Percentiles rank a stretch among this genome's conserved stretches.
Evolutionary conservation across 2,888 invertebrate species (phyloP).

Genomic region (Lathronympha strigana): DNA sequence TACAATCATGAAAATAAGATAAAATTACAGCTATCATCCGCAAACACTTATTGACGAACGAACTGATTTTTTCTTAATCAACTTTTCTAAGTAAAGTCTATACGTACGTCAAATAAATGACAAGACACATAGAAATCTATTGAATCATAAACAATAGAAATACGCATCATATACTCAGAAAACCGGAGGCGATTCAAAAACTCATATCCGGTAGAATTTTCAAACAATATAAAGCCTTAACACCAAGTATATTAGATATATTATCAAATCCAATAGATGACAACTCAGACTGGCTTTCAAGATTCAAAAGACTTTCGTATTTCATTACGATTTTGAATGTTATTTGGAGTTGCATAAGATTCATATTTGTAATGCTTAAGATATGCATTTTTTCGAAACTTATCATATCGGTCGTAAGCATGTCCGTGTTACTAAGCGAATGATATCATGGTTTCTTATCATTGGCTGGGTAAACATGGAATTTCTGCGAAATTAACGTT

Average conservation of each 20-base stretch:
- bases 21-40: too few relatives aligned
- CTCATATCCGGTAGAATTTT: not conserved
- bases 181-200: not conserved
- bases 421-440: constrained; percentile 30
- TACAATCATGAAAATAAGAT: too few relatives aligned
- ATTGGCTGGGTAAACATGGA: constrained; percentile 20
- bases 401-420: not conserved
- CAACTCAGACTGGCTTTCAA: too few relatives aligned
- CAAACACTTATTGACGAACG: too few relatives aligned
- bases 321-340: not conserved
- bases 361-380: not conserved
- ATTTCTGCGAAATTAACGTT: constrained; percentile 10
- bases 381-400: not conserved
- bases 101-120: not conserved
- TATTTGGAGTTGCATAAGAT: not conserved
- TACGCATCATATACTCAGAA: constrained; percentile 23
- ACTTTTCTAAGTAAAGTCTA: not conserved
- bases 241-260: not conserved
- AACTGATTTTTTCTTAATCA: not conserved
- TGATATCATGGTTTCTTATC: constrained; percentile 34
- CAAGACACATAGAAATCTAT: not conserved
- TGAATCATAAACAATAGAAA: constrained; percentile 19
- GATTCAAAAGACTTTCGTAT: not conserved
- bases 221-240: not conserved
- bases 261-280: too few relatives aligned